phyloP scores from a whole-genome alignment of 2,797 vertebrate genomes.

The Anomalospiza imberbis region DNA sequence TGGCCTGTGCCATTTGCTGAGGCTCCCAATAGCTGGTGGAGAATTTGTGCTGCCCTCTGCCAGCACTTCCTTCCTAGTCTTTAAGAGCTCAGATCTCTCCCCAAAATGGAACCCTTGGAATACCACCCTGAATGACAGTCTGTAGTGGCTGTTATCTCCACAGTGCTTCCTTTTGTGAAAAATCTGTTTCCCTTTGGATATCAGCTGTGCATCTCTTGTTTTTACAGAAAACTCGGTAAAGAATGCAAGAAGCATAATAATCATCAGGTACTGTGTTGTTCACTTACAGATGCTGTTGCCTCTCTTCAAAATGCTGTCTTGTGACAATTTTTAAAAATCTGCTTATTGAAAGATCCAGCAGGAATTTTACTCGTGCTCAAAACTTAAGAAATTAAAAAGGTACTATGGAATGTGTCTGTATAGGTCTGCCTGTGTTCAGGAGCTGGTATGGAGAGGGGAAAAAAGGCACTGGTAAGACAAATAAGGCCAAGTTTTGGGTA shows the following conservation, averaged over 20 bases:
- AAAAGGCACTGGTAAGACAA: not conserved
- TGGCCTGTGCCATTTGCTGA: not conserved
- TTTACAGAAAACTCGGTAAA: not conserved
- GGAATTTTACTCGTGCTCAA: not conserved
- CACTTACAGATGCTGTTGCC: not conserved
- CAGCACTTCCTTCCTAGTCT: not conserved
- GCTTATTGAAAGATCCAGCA: not conserved
- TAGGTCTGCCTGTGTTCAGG: not conserved
- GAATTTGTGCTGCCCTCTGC: not conserved
- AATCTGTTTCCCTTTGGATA: not conserved
- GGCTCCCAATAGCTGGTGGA: not conserved
- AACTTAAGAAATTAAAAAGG: not conserved
- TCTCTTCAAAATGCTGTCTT: not conserved
- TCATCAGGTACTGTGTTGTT: not conserved
- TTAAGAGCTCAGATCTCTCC: not conserved
- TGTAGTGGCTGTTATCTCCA: not conserved
- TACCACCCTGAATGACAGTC: not conserved
- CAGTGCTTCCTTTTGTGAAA: not conserved
- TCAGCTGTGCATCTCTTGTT: not conserved
- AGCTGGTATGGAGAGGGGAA: not conserved
- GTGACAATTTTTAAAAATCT: not conserved
- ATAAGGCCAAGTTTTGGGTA: not conserved
- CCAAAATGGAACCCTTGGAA: not conserved
- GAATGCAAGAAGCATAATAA: not conserved
- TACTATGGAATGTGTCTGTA: not conserved